Evolutionary conservation across 1,140 invertebrate genomes (phyloP), one percentile per base, ranked within the genome.

Genomic region (Hylaeus anthracinus): DNA sequence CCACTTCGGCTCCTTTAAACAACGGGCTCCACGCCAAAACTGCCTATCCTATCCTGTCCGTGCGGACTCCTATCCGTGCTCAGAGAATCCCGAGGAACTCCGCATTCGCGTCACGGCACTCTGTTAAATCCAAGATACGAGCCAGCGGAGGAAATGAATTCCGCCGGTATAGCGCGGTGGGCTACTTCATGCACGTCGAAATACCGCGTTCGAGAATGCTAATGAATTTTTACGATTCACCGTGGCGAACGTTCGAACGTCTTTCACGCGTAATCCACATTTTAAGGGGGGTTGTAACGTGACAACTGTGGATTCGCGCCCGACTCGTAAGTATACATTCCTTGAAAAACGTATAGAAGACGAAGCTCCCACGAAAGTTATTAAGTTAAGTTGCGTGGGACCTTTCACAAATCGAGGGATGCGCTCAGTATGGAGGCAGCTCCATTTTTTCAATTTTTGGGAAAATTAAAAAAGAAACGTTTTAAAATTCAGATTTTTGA

Each of bases 111-210:
- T 87, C 85, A 87, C 85, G 85, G 48, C n/a, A 14, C 58, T 37
- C 74, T 73, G n/a, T 73, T 87, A 84, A 87, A 87, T 84, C 85
- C 77, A 67, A 83, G 84, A 86, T 86, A 86, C 71, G 66, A 72
- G 63, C 56, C 75, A 66, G 15, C 26, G 4, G 65, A 48, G 72
- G 56, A 86, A 86, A 84, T 87, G 81, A 87, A 87, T 86, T 86
- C 80, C 56, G 61, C 51, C 70, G 61, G 70, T 86, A 83, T 81
- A 76, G 64, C 45, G 26, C 55, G 41, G 14, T 45, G 26, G 64
- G 64, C 56, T 73, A 41, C 65, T 65, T 69, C 53, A 70, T 73
- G 15, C 60, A 56, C 14, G 43, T n/a, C 41, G 58, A 72, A 60
- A 79, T 61, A 39, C 4, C 5, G 55, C 53, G 67, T 39, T 72